Evolutionary conservation across 1,140 invertebrate genomes (phyloP).

Genomic region (Drosophila kikkawai): DNA sequence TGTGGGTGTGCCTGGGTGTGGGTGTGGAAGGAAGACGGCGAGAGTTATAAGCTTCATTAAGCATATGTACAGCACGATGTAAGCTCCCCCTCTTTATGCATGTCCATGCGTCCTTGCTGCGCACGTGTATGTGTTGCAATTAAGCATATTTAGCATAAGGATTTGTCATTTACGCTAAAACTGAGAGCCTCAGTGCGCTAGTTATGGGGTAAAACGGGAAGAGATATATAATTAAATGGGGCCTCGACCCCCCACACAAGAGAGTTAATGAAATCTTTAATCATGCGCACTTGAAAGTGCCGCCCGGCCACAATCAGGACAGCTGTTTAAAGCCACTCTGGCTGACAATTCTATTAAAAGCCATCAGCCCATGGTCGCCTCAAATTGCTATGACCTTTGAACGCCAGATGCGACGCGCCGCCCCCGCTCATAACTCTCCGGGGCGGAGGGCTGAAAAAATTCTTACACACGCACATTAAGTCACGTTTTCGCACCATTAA

Average conservation of each 20-base stretch:
- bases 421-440: constrained; percentile 65
- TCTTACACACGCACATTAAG: constrained; percentile 83
- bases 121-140: constrained; percentile 60
- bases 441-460: constrained; percentile 51
- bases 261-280: constrained; percentile 78
- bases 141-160: constrained; percentile 84
- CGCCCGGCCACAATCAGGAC: neutral
- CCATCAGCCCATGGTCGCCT: constrained; percentile 57
- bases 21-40: constrained; percentile 45
- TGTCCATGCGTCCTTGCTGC: constrained; percentile 14
- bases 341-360: constrained; percentile 84
- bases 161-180: constrained; percentile 82
- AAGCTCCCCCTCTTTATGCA: constrained; percentile 48
- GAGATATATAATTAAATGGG: constrained; percentile 78
- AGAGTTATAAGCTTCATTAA: constrained; percentile 85
- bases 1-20: too few species aligned
- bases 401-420: constrained; percentile 65
- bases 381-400: constrained; percentile 84
- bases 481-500: constrained; percentile 85
- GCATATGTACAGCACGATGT: constrained; percentile 83
- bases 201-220: constrained; percentile 20
- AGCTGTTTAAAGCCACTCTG: constrained; percentile 9
- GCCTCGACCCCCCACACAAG: constrained; percentile 52
- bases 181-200: constrained; percentile 25
- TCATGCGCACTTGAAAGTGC: constrained; percentile 5